A percentile compares a stretch with the other conserved stretches of the same genome.
These are phyloP conservation scores for Thunnus thynnus DNA, from an alignment of 2,113 vertebrate genomes.

Conservation along the genomic window DNA sequence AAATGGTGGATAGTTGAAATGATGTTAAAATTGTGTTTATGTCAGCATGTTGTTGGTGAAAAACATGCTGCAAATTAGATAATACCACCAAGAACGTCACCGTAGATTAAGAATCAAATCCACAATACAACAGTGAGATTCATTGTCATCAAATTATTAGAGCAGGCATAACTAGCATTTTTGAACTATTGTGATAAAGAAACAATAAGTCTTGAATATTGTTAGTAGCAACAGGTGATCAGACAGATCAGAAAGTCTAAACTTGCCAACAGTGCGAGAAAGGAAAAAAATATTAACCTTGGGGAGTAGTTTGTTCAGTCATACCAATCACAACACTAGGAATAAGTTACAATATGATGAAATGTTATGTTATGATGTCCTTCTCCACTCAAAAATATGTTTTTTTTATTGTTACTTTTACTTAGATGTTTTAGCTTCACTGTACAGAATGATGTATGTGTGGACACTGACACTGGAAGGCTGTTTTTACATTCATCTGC, in stretches of 20 bases:
- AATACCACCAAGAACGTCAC: neutral
- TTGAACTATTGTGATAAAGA: neutral
- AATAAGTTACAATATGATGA: neutral
- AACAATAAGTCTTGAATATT: neutral
- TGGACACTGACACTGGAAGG: too few relatives aligned
- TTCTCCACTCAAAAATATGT: too few relatives aligned
- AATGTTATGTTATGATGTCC: too few relatives aligned
- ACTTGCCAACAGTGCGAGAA: neutral
- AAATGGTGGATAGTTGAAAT: slow-evolving; percentile 6
- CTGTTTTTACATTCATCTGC: too few relatives aligned
- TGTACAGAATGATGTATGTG: too few relatives aligned
- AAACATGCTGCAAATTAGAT: neutral
- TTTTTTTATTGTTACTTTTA: too few relatives aligned
- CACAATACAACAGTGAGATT: neutral
- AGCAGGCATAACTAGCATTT: neutral
- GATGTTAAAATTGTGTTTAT: neutral
- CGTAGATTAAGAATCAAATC: neutral
- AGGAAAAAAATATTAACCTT: neutral
- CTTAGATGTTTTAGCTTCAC: too few relatives aligned
- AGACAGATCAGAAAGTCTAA: neutral
- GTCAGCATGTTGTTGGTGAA: neutral
- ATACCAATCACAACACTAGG: neutral
- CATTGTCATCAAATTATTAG: neutral
- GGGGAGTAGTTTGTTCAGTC: neutral
- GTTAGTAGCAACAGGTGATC: neutral